phyloP scores from a whole-genome alignment of 1,140 invertebrate genomes.

The Calephelis nemesis region DNA sequence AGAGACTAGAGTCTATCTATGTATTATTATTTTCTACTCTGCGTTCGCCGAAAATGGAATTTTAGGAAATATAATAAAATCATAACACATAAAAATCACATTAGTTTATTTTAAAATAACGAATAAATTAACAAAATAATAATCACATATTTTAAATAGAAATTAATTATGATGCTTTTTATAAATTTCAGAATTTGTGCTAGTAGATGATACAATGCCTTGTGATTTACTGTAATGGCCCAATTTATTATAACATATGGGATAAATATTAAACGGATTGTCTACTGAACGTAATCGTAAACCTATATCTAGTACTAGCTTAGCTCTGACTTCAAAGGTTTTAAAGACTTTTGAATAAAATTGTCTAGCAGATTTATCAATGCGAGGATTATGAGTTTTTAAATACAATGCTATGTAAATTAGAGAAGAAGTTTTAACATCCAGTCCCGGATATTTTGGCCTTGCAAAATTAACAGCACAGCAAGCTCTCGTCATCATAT shows the following conservation, averaged over 20 bases:
- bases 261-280: constrained; percentile 69
- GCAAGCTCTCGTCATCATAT: constrained; percentile 74
- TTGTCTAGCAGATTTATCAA: constrained; percentile 34
- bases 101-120: too few species aligned
- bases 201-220: constrained; percentile 25
- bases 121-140: too few species aligned
- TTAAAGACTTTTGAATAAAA: constrained; percentile 61
- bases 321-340: constrained; percentile 60
- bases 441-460: constrained; percentile 80
- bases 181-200: constrained; percentile 11
- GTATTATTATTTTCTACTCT: too few species aligned
- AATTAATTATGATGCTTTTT: neutral
- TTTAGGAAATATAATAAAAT: too few species aligned
- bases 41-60: too few species aligned
- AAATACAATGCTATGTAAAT: constrained; percentile 79
- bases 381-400: constrained; percentile 74
- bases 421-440: constrained; percentile 66
- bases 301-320: constrained; percentile 57
- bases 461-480: constrained; percentile 70
- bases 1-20: too few species aligned
- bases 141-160: too few species aligned
- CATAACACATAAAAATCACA: too few species aligned
- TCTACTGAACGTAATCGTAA: constrained; percentile 67
- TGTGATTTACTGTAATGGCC: neutral
- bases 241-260: constrained; percentile 44